These are phyloP conservation scores for Panopea generosa DNA, from an alignment of 2,888 invertebrate genomes.

Conservation along the genomic window DNA sequence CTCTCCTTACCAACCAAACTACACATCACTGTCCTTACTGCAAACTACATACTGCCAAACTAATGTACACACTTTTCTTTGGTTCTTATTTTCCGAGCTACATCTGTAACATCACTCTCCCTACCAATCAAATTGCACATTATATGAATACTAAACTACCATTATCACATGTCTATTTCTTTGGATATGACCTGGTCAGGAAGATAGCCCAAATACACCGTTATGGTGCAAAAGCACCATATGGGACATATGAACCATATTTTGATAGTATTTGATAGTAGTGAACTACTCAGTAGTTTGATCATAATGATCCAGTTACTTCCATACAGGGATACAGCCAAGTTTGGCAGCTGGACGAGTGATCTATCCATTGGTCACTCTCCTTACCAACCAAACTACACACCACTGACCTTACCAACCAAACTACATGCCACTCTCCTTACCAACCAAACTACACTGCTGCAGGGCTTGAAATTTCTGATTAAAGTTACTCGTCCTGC, in stretches of 20 bases:
- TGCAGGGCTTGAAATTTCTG: too few relatives aligned
- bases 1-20: constrained; percentile 50
- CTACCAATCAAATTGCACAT: too few relatives aligned
- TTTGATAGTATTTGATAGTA: too few relatives aligned
- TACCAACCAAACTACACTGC: constrained; percentile 52
- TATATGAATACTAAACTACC: background rate
- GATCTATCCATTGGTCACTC: background rate
- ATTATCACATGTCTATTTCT: background rate
- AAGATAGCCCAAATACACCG: too few relatives aligned
- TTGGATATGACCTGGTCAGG: background rate
- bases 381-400: constrained; percentile 26
- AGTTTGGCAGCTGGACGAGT: constrained; percentile 39
- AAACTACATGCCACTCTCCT: constrained; percentile 19
- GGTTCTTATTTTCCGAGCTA: too few relatives aligned
- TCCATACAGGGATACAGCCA: constrained; percentile 26
- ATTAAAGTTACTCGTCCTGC: too few relatives aligned
- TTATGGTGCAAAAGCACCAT: too few relatives aligned
- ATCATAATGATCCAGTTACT: too few relatives aligned
- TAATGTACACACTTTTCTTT: constrained; percentile 10
- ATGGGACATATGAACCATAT: too few relatives aligned
- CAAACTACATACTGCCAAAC: constrained; percentile 31
- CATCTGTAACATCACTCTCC: too few relatives aligned
- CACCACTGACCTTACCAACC: constrained; percentile 21
- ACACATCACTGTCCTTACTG: constrained; percentile 21
- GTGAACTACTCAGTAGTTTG: too few relatives aligned